Percentiles rank a stretch among this genome's conserved stretches.
Conservation (phyloP, 2,888 invertebrate species). For the Tiliacea aurago region DNA sequence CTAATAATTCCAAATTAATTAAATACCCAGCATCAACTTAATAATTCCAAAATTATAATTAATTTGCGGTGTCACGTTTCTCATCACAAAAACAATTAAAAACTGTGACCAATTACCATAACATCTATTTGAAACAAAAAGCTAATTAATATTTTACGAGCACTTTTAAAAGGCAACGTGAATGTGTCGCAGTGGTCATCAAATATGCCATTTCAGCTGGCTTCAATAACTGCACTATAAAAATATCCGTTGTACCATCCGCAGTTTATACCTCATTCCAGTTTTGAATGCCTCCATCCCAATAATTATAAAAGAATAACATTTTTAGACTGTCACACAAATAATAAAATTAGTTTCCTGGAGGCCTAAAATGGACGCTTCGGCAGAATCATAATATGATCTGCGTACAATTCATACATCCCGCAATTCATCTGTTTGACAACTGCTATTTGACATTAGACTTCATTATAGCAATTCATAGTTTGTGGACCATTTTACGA, state of each 20-base stretch:
- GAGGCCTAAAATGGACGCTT: no score
- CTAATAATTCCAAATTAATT: constrained; percentile 29
- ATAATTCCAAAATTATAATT: constrained; percentile 20
- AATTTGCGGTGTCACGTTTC: constrained; percentile 43
- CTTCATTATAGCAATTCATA: no score
- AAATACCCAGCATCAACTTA: not conserved
- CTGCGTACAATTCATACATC: no score
- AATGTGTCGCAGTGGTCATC: constrained; percentile 30
- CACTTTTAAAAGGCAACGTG: constrained; percentile 4
- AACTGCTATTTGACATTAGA: no score
- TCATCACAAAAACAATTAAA: constrained; percentile 36
- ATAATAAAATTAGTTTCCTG: not conserved
- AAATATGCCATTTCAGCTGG: constrained; percentile 47
- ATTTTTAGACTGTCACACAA: not conserved
- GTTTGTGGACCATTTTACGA: no score
- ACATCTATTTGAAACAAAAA: constrained; percentile 27
- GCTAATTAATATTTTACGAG: constrained; percentile 31
- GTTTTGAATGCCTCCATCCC: constrained; percentile 29
- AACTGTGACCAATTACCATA: constrained; percentile 22
- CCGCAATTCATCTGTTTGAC: no score
- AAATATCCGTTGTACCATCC: constrained; percentile 30
- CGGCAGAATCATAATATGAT: no score
- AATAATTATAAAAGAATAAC: not conserved
- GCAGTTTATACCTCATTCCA: constrained; percentile 49
- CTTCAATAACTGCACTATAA: constrained; percentile 45